Evolutionary conservation across 2,888 invertebrate species (phyloP).

Genomic region (Coenonympha arcania): DNA sequence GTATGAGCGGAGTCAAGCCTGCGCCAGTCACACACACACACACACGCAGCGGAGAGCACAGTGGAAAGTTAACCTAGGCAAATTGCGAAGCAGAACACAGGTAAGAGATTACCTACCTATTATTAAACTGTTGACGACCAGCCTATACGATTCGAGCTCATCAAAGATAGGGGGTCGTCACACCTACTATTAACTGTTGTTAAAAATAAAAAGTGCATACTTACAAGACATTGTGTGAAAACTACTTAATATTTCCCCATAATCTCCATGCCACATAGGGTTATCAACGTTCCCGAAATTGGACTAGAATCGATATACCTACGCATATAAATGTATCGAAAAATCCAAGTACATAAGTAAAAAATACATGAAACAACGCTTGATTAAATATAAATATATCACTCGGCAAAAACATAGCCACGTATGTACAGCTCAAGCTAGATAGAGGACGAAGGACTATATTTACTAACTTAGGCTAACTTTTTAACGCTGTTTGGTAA

Average conservation of each 20-base stretch:
- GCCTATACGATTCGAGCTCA: too few relatives aligned
- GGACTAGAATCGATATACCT: constrained; percentile 9
- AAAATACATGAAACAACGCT: constrained; percentile 23
- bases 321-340: constrained; percentile 47
- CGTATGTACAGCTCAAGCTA: constrained; percentile 50
- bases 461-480: constrained; percentile 35
- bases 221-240: not conserved
- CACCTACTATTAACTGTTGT: too few relatives aligned
- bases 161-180: too few relatives aligned
- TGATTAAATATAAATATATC: constrained; percentile 20
- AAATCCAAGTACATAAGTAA: constrained; percentile 44
- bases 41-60: too few relatives aligned
- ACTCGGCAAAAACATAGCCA: constrained; percentile 42
- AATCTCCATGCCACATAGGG: not conserved
- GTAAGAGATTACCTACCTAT: too few relatives aligned
- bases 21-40: too few relatives aligned
- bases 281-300: not conserved
- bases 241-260: not conserved
- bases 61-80: too few relatives aligned
- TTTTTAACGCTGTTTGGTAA: constrained; percentile 4
- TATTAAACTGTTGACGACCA: too few relatives aligned
- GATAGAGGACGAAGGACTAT: constrained; percentile 40
- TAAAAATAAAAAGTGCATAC: not conserved
- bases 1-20: too few relatives aligned
- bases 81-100: too few relatives aligned